phyloP scores from a whole-genome alignment of 2,113 vertebrate species.

The Chamaetylas fuelleborni region DNA sequence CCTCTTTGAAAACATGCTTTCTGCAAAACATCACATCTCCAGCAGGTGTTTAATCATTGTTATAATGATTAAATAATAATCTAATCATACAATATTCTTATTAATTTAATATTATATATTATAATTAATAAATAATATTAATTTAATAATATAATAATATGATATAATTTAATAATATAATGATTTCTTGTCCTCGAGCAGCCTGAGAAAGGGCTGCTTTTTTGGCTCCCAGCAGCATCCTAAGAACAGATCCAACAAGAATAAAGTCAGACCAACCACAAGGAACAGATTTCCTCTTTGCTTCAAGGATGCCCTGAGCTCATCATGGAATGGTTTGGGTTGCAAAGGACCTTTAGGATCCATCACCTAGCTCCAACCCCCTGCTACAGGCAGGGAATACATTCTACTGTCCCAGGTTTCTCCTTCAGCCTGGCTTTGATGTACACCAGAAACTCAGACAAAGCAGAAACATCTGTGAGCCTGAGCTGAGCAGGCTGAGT shows the following conservation, averaged over 20 bases:
- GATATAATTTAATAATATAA: too few relatives aligned
- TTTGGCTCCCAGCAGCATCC: too few relatives aligned
- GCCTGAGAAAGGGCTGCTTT: too few relatives aligned
- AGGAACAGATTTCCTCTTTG: not conserved
- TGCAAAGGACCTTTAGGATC: not conserved
- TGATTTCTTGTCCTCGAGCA: too few relatives aligned
- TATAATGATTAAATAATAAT: too few relatives aligned
- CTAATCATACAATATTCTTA: too few relatives aligned
- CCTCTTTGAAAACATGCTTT: too few relatives aligned
- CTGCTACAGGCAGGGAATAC: not conserved
- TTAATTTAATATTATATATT: too few relatives aligned
- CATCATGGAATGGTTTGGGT: not conserved
- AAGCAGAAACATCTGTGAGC: not conserved
- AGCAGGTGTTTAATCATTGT: too few relatives aligned
- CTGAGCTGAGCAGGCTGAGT: not conserved
- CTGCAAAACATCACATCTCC: too few relatives aligned
- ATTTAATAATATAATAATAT: too few relatives aligned
- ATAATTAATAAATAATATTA: too few relatives aligned
- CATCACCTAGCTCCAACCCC: not conserved
- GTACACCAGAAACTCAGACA: not conserved
- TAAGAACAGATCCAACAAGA: not conserved
- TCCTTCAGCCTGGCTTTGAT: not conserved
- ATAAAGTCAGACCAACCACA: accelerated
- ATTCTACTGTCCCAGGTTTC: not conserved
- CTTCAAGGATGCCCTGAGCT: not conserved